Percentiles rank a stretch among this genome's conserved stretches.
These are phyloP conservation scores for Eudasyphora cyanicolor DNA, from an alignment of 2,888 invertebrate genomes.

Conservation along the genomic window DNA sequence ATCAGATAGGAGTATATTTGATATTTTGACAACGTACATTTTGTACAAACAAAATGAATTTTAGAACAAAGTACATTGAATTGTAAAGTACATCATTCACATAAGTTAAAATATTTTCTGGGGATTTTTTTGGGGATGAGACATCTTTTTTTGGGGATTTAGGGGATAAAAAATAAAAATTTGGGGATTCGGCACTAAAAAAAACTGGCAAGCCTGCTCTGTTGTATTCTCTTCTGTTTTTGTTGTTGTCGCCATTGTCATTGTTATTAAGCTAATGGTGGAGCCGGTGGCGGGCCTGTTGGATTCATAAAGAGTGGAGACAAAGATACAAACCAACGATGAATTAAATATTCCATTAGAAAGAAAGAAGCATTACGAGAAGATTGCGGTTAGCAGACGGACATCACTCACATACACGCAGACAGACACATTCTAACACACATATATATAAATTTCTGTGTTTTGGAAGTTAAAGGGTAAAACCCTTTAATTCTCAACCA, in stretches of 20 bases:
- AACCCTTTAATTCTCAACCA: conserved; percentile 9
- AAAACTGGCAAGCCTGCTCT: no score
- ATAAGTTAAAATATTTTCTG: no score
- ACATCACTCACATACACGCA: background rate
- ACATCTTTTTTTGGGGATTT: no score
- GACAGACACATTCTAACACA: background rate
- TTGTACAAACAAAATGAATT: no score
- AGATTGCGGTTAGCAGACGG: conserved; percentile 72
- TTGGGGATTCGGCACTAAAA: no score
- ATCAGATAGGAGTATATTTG: no score
- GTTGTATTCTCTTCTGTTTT: no score
- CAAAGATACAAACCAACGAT: background rate
- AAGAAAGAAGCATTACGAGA: conserved; percentile 71
- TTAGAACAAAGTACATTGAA: no score
- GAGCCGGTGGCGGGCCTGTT: background rate
- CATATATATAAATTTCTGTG: background rate
- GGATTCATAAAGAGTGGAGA: conserved; percentile 69
- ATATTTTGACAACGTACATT: no score
- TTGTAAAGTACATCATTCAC: no score
- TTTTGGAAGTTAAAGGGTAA: background rate
- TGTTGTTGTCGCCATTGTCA: conserved; percentile 22
- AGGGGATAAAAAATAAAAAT: no score
- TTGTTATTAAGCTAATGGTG: conserved; percentile 29
- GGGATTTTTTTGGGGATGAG: no score
- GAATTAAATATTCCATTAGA: conserved; percentile 77